phyloP scores from a whole-genome alignment of 2,888 invertebrate species.

The Dynastes maya region DNA sequence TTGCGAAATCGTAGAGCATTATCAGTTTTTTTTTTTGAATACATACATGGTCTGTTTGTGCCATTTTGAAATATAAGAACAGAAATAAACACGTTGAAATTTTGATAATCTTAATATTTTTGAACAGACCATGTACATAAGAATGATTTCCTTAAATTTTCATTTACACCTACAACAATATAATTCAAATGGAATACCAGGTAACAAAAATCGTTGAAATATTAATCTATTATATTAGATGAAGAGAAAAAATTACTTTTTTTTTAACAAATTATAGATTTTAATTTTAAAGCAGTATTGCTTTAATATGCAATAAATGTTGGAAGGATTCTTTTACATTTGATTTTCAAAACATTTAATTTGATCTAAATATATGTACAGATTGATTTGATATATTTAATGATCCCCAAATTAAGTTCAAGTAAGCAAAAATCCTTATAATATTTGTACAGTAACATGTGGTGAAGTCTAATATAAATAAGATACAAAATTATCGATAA shows the following conservation, averaged over 20 bases:
- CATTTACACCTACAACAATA: background rate
- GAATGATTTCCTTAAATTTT: background rate
- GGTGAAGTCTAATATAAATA: constrained; percentile 25
- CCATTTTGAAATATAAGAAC: too few species aligned
- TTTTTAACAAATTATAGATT: background rate
- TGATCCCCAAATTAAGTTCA: background rate
- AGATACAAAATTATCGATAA: constrained; percentile 24
- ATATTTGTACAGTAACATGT: constrained; percentile 13
- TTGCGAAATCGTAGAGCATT: too few species aligned
- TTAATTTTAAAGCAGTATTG: background rate
- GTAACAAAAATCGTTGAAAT: background rate
- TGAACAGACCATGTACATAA: too few species aligned
- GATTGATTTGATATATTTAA: background rate
- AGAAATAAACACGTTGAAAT: too few species aligned
- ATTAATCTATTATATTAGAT: background rate
- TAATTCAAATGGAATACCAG: background rate
- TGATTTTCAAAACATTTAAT: constrained; percentile 1
- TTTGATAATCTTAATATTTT: too few species aligned
- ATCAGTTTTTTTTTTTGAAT: too few species aligned
- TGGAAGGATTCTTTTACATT: constrained; percentile 25
- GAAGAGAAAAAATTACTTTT: constrained; percentile 22
- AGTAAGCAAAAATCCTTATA: constrained; percentile 4
- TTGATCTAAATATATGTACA: background rate
- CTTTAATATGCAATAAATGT: background rate
- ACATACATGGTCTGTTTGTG: too few species aligned